Percentiles rank a stretch among this genome's conserved stretches.
Evolutionary conservation across 37 sponge, comb jelly and placozoan genomes (phyloP).

Genomic region (Ianthella basta): DNA sequence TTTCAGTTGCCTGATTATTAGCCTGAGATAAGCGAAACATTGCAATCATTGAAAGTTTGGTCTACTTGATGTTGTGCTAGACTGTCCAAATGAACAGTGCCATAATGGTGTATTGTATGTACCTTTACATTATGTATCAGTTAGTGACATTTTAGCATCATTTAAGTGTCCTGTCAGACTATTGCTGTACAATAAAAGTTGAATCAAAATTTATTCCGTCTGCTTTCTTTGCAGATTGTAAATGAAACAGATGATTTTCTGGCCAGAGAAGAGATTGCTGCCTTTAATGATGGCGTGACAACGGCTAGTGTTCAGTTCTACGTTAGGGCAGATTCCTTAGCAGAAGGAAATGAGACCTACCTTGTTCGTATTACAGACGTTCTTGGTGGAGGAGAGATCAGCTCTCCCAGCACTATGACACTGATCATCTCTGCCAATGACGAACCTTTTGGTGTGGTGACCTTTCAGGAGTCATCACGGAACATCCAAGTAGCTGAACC

Average conservation of each 20-base stretch:
- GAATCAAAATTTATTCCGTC: too few relatives aligned
- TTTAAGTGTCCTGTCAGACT: neutral
- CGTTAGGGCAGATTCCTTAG: constrained; percentile 55
- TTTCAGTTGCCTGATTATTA: too few relatives aligned
- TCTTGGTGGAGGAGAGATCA: constrained; percentile 59
- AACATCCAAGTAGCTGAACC: constrained; percentile 41
- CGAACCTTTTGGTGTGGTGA: constrained; percentile 72
- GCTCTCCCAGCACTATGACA: constrained; percentile 23
- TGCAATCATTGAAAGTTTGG: too few relatives aligned
- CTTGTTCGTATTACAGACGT: constrained; percentile 39
- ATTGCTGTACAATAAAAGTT: neutral
- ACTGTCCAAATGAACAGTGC: too few relatives aligned
- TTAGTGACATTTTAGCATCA: too few relatives aligned
- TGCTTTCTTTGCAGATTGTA: neutral
- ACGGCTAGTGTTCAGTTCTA: constrained; percentile 30
- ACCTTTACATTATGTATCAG: too few relatives aligned
- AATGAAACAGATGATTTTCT: constrained; percentile 32
- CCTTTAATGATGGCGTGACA: constrained; percentile 56
- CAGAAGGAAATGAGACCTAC: constrained; percentile 83
- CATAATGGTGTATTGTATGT: too few relatives aligned
- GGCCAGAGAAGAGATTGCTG: neutral
- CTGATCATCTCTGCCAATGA: constrained; percentile 70
- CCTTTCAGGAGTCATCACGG: constrained; percentile 57
- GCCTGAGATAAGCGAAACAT: too few relatives aligned
- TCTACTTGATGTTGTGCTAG: too few relatives aligned